Percentiles rank a stretch among this genome's conserved stretches.
These are phyloP conservation scores for Glossosoma conforme DNA, from an alignment of 1,140 invertebrate species.

Conservation along the genomic window DNA sequence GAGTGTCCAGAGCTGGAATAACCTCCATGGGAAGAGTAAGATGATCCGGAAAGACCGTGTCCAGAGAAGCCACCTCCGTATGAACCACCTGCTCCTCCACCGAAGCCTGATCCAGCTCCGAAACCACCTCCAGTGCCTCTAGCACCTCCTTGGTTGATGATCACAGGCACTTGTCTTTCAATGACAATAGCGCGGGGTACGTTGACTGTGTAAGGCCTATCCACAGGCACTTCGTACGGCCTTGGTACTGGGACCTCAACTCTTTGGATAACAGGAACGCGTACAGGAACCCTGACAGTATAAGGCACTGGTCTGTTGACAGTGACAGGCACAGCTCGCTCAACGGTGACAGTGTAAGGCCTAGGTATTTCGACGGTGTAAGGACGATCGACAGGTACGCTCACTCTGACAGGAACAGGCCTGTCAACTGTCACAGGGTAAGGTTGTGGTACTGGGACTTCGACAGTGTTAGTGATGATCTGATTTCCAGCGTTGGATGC, in stretches of 20 bases:
- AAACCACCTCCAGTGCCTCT: conserved; percentile 15
- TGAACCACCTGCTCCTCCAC: conserved; percentile 17
- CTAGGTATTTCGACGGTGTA: conserved; percentile 25
- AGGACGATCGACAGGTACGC: conserved; percentile 27
- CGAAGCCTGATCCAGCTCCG: conserved; percentile 20
- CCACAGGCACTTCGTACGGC: conserved; percentile 37
- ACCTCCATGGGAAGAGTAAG: conserved; percentile 1
- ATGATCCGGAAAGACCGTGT: not conserved
- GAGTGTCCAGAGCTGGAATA: not conserved
- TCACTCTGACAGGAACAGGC: conserved; percentile 21
- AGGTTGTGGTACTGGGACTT: conserved; percentile 27
- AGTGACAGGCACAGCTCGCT: conserved; percentile 35
- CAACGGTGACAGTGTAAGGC: conserved; percentile 37
- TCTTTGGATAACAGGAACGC: conserved; percentile 41
- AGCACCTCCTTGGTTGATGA: conserved; percentile 23
- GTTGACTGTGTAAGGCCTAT: conserved; percentile 40
- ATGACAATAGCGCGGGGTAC: conserved; percentile 28
- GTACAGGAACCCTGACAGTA: conserved; percentile 32
- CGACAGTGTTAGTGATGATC: conserved; percentile 28
- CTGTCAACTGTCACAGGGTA: conserved; percentile 27
- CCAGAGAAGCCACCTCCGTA: conserved; percentile 17
- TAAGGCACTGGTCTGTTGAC: conserved; percentile 32
- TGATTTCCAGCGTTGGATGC: conserved; percentile 11
- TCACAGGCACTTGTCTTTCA: conserved; percentile 31
- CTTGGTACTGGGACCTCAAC: conserved; percentile 38